A percentile compares a stretch with the other conserved stretches of the same genome.
Evolutionary conservation across 2,797 vertebrate genomes (phyloP).

Genomic region (Alcedo atthis): DNA sequence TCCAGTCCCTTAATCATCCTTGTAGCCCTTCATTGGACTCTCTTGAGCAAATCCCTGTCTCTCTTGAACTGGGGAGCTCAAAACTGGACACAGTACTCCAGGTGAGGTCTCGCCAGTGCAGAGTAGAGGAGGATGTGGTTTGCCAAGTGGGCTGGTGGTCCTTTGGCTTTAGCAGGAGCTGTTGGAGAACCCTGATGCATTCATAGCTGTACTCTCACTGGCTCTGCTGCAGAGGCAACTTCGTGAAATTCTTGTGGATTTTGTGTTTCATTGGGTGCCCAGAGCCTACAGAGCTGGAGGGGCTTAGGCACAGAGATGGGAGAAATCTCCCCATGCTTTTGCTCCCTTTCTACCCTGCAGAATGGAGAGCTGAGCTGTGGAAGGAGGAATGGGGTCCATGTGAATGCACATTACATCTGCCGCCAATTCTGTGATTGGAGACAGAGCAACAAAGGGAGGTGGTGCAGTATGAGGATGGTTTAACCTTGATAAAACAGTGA

Average conservation of each 20-base stretch:
- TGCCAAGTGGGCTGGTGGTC: background rate
- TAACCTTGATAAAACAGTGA: constrained; percentile 98
- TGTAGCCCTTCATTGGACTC: too few relatives aligned
- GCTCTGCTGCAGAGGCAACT: background rate
- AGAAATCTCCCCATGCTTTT: background rate
- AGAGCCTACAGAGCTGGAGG: background rate
- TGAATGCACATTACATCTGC: constrained; percentile 3
- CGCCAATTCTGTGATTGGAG: constrained; percentile 68
- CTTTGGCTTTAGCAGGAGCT: background rate
- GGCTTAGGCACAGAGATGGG: background rate
- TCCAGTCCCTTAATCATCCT: too few relatives aligned
- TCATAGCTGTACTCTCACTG: rapidly evolving
- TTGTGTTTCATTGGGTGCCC: rapidly evolving
- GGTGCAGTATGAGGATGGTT: constrained; percentile 86
- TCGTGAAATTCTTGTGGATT: background rate
- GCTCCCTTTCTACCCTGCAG: background rate
- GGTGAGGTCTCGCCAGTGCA: too few relatives aligned
- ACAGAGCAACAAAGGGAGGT: constrained; percentile 81
- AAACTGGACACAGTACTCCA: too few relatives aligned
- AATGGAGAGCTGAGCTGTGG: background rate
- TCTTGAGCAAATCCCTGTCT: too few relatives aligned
- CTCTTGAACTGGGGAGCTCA: too few relatives aligned
- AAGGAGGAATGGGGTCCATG: background rate
- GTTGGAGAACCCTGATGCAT: rapidly evolving
- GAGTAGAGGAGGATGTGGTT: background rate